Base-by-base conservation (phyloP, 2,888 invertebrate genomes). In the Monopis laevigella region DNA sequence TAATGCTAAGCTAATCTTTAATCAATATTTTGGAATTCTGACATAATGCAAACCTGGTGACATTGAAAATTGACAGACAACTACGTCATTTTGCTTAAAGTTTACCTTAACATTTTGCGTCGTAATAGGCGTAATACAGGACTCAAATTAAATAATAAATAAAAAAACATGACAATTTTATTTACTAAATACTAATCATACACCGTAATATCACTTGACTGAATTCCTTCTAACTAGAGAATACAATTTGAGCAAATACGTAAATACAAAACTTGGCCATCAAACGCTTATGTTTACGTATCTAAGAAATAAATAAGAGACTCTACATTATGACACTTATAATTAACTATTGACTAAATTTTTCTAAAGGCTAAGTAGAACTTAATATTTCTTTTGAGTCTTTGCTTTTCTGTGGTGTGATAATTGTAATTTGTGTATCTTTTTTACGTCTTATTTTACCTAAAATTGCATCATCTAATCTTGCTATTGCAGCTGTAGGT, bases 181-280 rank as follows among this genome's bases (percentile, higher is more conserved):
- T 27, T 11, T 26, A 27, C 26, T 5, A n/a, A 10, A 39, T 10
- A 39, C 16, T 39, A 27, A 26, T 39, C 16, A 78, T 77, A 78
- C 78, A 77, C 78, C 78, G 59, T 77, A 77, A 74, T 80, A 80
- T 80, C 78, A 80, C 78, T 74, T 78, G 78, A 77, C 78, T 78
- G 73, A 70, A 62, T 68, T 59, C 53, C 52, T 55, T 51, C 53
- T 54, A 54, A 52, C 56, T 60, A 59, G 53, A 58, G 54, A 56
- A 57, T 54, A 58, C 61, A 58, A 63, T 68, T 74, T 75, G 75
- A 75, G 75, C 75, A 71, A 65, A 68, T 60, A 70, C 65, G 30
- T 43, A 38, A 38, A 45, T 21, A 21, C 24, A 21, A 21, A 21
- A 21, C 24, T 47, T 46, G 39, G 39, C 43, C 40, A 32, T 45